Evolutionary conservation across 1,140 invertebrate genomes (phyloP).

Genomic region (Trichoplusia ni): DNA sequence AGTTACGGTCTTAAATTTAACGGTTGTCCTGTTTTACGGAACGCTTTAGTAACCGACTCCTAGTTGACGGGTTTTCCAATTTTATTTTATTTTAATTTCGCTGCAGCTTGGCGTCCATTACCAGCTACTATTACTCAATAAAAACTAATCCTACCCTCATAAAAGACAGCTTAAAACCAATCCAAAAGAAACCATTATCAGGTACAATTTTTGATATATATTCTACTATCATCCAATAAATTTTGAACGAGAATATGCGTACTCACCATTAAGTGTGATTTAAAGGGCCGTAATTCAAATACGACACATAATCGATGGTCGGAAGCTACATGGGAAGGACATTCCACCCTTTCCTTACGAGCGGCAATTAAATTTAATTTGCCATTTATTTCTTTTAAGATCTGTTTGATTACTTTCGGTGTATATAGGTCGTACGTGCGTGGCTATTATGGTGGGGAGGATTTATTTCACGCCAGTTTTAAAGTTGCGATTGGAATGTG

Average conservation of each 20-base stretch:
- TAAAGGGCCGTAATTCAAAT: slow-evolving; percentile 57
- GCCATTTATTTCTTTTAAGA: slow-evolving; percentile 19
- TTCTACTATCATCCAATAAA: slow-evolving; percentile 59
- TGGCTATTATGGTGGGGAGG: too few relatives aligned
- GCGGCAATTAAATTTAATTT: slow-evolving; percentile 25
- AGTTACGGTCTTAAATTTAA: too few relatives aligned
- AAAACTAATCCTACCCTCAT: slow-evolving; percentile 26
- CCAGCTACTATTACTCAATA: slow-evolving; percentile 11
- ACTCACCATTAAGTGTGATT: slow-evolving; percentile 67
- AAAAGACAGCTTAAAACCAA: slow-evolving; percentile 29
- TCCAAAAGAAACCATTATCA: slow-evolving; percentile 35
- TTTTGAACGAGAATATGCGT: slow-evolving; percentile 61
- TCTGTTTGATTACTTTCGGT: background rate
- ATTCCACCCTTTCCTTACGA: slow-evolving; percentile 25
- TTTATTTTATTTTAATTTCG: too few relatives aligned
- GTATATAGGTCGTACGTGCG: background rate
- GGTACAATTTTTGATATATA: slow-evolving; percentile 51
- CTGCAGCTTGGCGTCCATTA: slow-evolving; percentile 4
- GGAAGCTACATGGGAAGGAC: slow-evolving; percentile 43
- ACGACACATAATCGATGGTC: slow-evolving; percentile 57
- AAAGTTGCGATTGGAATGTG: too few relatives aligned
- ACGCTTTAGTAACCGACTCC: too few relatives aligned
- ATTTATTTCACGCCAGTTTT: too few relatives aligned
- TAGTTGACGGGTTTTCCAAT: too few relatives aligned
- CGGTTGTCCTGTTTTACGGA: too few relatives aligned